These are phyloP conservation scores for Macrobrachium nipponense DNA, from an alignment of 1,140 invertebrate genomes.

Conservation along the genomic window DNA sequence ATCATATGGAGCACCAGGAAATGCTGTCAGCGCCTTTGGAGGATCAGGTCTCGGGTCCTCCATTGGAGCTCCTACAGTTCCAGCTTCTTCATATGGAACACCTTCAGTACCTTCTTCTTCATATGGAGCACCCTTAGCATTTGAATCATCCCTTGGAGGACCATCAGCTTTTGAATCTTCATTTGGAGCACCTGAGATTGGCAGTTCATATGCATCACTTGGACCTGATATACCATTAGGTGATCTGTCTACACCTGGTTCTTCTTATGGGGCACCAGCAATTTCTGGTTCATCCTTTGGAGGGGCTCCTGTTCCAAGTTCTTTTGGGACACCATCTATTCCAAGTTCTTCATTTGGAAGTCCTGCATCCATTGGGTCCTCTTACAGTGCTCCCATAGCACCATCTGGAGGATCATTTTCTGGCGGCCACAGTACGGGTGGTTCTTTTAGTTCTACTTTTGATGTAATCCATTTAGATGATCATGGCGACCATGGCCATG, in stretches of 20 bases:
- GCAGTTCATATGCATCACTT: conserved; percentile 1
- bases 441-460: conserved; percentile 14
- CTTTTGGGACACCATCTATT: not conserved
- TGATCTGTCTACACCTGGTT: not conserved
- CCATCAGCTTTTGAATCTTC: conserved; percentile 23
- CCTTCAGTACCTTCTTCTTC: conserved; percentile 29
- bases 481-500: conserved; percentile 17
- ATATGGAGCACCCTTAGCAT: conserved; percentile 33
- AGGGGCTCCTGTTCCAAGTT: not conserved
- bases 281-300: conserved; percentile 11
- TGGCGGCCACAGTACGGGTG: conserved; percentile 26
- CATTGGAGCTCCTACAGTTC: not conserved
- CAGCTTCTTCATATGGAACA: conserved; percentile 16
- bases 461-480: not conserved
- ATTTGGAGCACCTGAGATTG: conserved; percentile 1
- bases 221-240: conserved; percentile 9
- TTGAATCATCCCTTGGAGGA: conserved; percentile 18
- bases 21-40: not conserved
- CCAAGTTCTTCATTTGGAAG: no score
- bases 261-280: conserved; percentile 6
- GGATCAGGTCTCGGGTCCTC: no score
- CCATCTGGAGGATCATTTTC: no score
- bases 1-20: conserved; percentile 19
- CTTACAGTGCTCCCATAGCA: no score
- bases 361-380: no score